These are phyloP conservation scores for Apis mellifera DNA, from an alignment of 1,140 invertebrate species.

Conservation along the genomic window Amel_HAv3.1 CM009936.2:4487001-4487500, in stretches of 20 bases:
- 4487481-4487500: no score
- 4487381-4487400: no score
- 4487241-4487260: background rate
- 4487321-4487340: no score
- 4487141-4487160: background rate
- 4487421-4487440: no score
- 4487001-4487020: background rate
- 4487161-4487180: background rate
- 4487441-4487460: no score
- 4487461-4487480: no score
- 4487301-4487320: no score
- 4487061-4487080: no score
- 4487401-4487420: no score
- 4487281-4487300: background rate
- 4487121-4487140: no score
- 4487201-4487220: background rate
- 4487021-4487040: background rate
- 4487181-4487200: background rate
- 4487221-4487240: background rate
- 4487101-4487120: background rate
- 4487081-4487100: background rate
- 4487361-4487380: no score
- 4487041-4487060: background rate
- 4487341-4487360: no score
- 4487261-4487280: background rate